Base-by-base conservation (phyloP, 2,888 invertebrate species). In the Cremastinae sp. region DNA sequence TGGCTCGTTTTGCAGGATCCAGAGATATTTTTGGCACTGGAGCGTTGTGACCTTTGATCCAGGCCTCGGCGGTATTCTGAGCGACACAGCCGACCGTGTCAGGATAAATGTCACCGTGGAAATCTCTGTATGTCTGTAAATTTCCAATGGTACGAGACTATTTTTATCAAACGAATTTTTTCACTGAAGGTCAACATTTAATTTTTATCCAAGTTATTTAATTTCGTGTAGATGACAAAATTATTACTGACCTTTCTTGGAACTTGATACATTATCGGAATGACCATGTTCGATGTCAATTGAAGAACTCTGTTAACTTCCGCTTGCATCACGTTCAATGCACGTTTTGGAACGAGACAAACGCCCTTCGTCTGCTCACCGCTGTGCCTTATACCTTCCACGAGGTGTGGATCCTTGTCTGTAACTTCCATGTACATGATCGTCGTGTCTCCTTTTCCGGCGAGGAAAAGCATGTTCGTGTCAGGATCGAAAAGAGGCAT, bases 331-430 rank as follows among this genome's bases (percentile, higher is more conserved):
- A 98, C 97, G 83, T 96, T 94, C 43, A 98, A 91, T 0, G 97
- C 96, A 72, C 97, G 91, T 91, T 98, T 98, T 4, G 98, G 97
- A 55, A 98, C 95, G 78, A 98, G 89, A 83, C 97, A 97, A 1
- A 97, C 97, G 2, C 98, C 98, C 88, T 98, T 97, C 0, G 97
- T 97, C 90, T 98, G 98, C 85, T 98, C 97, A n/a, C 97, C 94
- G 16, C 96, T 95, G 91, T 97, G 96, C 68, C 96, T 92, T 77
- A 96, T 90, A 18, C 98, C 97, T 89, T 97, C 97, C 71, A 96
- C 95, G n/a, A 98, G 90, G 88, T 93, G 96, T 0, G 98, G 97
- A 86, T 96, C 96, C 83, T 95, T 94, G 78, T 97, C 96, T 53
- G 94, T 94, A 0, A 98, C 93, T 91, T 98, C 98, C 93, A 96